Conservation (phyloP, 2,888 invertebrate genomes). For the Eurytoma californica region DNA sequence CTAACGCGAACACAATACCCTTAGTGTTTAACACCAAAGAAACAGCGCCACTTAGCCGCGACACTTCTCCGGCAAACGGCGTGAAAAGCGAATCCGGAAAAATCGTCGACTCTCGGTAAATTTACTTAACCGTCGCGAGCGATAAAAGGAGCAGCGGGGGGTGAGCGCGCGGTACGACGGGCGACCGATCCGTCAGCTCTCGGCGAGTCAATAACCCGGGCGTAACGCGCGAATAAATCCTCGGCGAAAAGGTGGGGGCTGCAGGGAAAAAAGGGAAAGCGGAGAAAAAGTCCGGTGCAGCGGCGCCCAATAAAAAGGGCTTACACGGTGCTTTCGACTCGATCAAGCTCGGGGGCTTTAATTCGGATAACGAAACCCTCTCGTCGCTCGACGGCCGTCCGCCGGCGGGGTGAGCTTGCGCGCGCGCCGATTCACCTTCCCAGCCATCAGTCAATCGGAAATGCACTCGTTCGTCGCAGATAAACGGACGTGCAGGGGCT, state of each 20-base stretch:
- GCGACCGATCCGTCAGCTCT: conserved; percentile 12
- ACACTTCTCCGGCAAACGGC: no score
- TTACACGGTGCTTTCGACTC: conserved; percentile 1
- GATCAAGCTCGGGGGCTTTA: conserved; percentile 25
- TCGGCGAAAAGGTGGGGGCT: background rate
- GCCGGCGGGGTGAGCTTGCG: background rate
- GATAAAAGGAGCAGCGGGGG: background rate
- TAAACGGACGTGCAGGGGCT: conserved; percentile 74
- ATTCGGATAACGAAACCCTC: conserved; percentile 43
- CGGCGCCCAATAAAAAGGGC: background rate
- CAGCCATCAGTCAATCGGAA: conserved; percentile 74
- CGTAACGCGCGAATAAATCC: conserved; percentile 28
- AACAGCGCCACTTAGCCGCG: no score
- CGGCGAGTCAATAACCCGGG: conserved; percentile 11
- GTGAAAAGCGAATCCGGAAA: background rate
- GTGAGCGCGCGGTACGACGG: background rate
- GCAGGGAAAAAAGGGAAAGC: background rate
- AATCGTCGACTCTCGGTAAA: conserved; percentile 13
- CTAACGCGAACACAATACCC: no score
- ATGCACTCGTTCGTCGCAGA: conserved; percentile 75
- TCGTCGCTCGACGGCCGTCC: background rate
- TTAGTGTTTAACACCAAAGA: no score
- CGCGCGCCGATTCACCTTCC: conserved; percentile 68
- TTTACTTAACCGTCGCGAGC: background rate
- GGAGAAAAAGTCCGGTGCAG: background rate